Conservation (phyloP, 1,140 invertebrate species). For the Zaprionus kolodkinae region DNA sequence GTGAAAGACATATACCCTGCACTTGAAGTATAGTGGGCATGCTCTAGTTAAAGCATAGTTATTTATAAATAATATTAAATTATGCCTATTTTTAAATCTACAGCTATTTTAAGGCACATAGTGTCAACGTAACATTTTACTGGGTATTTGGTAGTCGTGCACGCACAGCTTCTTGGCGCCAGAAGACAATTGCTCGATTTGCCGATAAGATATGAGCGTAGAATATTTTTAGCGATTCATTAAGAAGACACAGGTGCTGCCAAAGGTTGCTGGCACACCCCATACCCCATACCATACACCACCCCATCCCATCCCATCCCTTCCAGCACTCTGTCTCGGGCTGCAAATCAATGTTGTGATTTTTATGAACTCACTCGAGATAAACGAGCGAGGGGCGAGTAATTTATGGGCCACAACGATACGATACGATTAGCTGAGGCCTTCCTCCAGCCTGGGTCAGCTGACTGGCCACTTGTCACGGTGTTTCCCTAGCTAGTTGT, state of each 20-base stretch:
- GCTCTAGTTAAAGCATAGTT: not conserved
- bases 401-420: constrained; percentile 52
- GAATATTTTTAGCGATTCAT: constrained; percentile 39
- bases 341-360: constrained; percentile 61
- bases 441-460: constrained; percentile 48
- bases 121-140: not conserved
- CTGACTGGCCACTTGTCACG: constrained; percentile 46
- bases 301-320: not conserved
- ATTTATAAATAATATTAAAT: not conserved
- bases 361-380: constrained; percentile 70
- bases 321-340: constrained; percentile 21
- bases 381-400: constrained; percentile 6
- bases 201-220: constrained; percentile 35
- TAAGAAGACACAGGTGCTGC: constrained; percentile 9
- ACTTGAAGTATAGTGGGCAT: not conserved
- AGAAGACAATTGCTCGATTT: constrained; percentile 13
- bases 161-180: not conserved
- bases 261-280: constrained; percentile 12
- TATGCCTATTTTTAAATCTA: no score
- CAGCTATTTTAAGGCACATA: not conserved
- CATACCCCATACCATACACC: no score
- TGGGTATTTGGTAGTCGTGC: constrained; percentile 36
- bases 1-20: not conserved
- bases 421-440: constrained; percentile 45
- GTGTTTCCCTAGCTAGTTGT: constrained; percentile 42